phyloP scores from a whole-genome alignment of 2,113 vertebrate genomes.

The Spheniscus mendiculus region DNA sequence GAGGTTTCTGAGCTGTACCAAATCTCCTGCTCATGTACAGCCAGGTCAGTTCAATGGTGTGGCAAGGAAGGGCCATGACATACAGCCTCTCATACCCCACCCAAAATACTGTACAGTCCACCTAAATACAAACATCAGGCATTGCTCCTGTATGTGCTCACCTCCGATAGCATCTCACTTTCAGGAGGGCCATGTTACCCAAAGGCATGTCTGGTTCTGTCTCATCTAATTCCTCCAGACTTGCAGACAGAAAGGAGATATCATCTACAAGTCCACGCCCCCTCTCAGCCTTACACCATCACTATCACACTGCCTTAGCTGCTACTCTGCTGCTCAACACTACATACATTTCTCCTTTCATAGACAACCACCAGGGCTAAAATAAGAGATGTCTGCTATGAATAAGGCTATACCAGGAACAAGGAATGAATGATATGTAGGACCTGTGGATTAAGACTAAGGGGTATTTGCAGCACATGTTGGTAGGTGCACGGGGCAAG shows the following conservation, averaged over 20 bases:
- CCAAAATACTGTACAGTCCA: neutral
- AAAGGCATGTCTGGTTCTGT: neutral
- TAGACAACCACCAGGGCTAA: neutral
- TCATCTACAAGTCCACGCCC: neutral
- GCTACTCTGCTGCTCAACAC: neutral
- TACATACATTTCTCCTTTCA: neutral
- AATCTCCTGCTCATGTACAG: neutral
- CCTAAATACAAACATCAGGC: neutral
- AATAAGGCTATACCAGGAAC: neutral
- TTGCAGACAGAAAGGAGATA: neutral
- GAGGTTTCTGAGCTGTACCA: neutral
- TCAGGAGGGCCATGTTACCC: neutral
- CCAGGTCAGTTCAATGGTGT: neutral
- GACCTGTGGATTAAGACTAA: neutral
- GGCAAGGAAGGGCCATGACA: neutral
- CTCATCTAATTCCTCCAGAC: neutral
- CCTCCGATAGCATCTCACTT: neutral
- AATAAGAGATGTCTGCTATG: neutral
- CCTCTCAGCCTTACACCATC: neutral
- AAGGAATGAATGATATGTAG: neutral
- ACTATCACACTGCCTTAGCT: neutral
- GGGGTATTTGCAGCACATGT: neutral
- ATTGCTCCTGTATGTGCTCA: neutral
- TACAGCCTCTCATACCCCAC: too few species aligned
- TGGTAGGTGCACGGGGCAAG: too few species aligned